phyloP scores from a whole-genome alignment of 2,113 vertebrate genomes.

The Pelodiscus sinensis region DNA sequence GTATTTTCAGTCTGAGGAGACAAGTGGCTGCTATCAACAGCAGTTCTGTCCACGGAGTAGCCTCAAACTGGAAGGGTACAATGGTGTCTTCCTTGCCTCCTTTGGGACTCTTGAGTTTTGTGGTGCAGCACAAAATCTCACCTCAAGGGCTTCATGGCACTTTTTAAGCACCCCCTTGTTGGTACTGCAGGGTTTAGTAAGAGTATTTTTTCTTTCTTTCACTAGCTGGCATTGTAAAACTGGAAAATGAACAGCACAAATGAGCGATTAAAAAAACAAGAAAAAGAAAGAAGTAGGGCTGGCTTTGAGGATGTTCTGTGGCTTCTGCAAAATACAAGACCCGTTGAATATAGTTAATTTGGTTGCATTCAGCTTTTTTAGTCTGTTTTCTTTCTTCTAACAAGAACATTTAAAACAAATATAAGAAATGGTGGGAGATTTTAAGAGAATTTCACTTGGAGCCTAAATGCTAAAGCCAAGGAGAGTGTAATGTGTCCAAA shows the following conservation, averaged over 20 bases:
- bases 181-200: background rate
- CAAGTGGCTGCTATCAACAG: slow-evolving; percentile 92
- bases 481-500: background rate
- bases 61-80: background rate
- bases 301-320: background rate
- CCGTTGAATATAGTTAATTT: background rate
- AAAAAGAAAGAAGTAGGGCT: background rate
- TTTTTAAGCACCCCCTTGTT: background rate
- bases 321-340: background rate
- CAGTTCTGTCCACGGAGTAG: background rate
- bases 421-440: background rate
- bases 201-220: background rate
- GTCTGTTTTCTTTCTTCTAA: background rate
- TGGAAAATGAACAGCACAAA: background rate
- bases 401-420: background rate
- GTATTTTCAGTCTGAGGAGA: slow-evolving; percentile 84
- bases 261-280: background rate
- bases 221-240: background rate
- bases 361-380: background rate
- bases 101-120: background rate
- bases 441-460: background rate
- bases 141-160: background rate
- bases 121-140: background rate
- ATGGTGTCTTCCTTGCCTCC: background rate
- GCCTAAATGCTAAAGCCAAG: background rate